phyloP scores from a whole-genome alignment of 1,140 invertebrate genomes.

The Whitmania pigra region DNA sequence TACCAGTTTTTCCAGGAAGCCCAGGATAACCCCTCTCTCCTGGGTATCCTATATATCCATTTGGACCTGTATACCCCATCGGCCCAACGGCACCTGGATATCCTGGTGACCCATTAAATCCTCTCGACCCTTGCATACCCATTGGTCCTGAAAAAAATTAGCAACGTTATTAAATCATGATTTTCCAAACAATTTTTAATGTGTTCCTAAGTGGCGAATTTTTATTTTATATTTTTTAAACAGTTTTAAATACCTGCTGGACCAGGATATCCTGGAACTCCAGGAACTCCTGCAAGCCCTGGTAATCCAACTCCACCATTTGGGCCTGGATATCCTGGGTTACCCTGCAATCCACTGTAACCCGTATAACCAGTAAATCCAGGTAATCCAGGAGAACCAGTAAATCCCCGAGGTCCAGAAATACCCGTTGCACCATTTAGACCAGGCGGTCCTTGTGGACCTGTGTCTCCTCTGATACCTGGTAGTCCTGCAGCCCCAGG shows the following conservation, averaged over 20 bases:
- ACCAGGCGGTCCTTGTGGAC: conserved; percentile 25
- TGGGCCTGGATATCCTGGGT: neutral
- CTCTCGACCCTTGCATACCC: neutral
- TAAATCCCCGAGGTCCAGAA: neutral
- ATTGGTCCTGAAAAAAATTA: neutral
- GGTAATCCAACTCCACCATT: neutral
- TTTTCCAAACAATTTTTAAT: too few species aligned
- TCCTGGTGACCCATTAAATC: neutral
- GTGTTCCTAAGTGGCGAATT: too few species aligned
- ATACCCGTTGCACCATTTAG: conserved; percentile 23
- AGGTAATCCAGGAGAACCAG: conserved; percentile 1
- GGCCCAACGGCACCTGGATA: neutral
- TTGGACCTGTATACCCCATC: neutral
- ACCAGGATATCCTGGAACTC: conserved; percentile 10
- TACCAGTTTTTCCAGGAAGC: too few species aligned
- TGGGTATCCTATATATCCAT: neutral
- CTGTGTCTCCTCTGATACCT: conserved; percentile 16
- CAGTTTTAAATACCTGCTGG: neutral
- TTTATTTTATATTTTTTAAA: neutral
- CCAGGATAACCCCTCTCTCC: too few species aligned
- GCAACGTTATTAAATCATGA: too few species aligned
- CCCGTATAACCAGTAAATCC: neutral
- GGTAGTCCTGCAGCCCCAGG: conserved; percentile 17
- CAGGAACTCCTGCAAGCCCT: neutral
- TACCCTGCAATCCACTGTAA: neutral